These are phyloP conservation scores for Pristionchus arcanus DNA, from an alignment of 2,888 invertebrate species.

Conservation along the genomic window DNA sequence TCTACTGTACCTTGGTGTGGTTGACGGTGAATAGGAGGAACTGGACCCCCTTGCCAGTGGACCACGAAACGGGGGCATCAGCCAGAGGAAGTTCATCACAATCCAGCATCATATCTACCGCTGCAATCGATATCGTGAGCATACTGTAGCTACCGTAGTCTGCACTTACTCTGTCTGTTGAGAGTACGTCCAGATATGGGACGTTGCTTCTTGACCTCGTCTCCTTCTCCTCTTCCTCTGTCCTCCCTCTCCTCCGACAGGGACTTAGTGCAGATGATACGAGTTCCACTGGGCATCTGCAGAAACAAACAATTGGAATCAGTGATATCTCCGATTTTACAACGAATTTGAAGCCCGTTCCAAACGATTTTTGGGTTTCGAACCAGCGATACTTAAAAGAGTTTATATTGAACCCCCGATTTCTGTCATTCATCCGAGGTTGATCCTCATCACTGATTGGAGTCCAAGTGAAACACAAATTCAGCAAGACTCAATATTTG, in stretches of 20 bases:
- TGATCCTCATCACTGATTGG: too few species aligned
- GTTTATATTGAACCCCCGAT: too few species aligned
- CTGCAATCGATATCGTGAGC: neutral
- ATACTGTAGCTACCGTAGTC: neutral
- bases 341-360: too few species aligned
- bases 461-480: neutral
- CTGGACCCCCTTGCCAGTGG: conserved; percentile 95
- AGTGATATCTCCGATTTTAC: too few species aligned
- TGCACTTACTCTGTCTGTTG: conserved; percentile 9
- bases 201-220: neutral
- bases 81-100: conserved; percentile 92
- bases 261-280: conserved; percentile 96
- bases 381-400: too few species aligned
- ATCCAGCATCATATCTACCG: conserved; percentile 10
- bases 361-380: too few species aligned
- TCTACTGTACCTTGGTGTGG: conserved; percentile 87
- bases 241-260: conserved; percentile 33
- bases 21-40: conserved; percentile 99
- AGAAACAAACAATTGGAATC: too few species aligned
- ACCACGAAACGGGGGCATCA: conserved; percentile 96
- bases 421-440: too few species aligned
- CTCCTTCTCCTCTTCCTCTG: neutral
- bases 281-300: conserved; percentile 84
- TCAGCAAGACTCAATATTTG: neutral
- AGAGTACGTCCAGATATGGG: neutral